Percentiles rank a stretch among this genome's conserved stretches.
Conservation (phyloP, 92 coral and sea anemone species). For the Porites rus region DNA sequence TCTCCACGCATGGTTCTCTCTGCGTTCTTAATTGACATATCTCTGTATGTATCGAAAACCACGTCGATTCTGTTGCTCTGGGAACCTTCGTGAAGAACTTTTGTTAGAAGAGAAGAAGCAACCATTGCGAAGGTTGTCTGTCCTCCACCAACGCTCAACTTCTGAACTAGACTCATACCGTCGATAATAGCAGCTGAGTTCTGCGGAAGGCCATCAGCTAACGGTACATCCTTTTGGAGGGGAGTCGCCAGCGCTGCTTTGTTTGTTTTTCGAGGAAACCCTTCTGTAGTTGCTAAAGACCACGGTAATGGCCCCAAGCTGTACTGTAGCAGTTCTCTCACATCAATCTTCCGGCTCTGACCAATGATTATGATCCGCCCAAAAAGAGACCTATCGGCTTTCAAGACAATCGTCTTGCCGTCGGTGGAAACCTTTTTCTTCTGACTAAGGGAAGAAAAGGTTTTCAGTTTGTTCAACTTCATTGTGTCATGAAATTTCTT, state of each 20-base stretch:
- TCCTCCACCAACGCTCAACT: conserved; percentile 19
- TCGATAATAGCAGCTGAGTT: conserved; percentile 24
- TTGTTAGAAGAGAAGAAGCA: conserved; percentile 32
- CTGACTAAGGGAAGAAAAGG: conserved; percentile 48
- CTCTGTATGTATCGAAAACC: conserved; percentile 14
- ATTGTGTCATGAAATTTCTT: conserved; percentile 50
- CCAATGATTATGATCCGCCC: conserved; percentile 60
- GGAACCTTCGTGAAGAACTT: conserved; percentile 31
- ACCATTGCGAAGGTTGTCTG: conserved; percentile 40
- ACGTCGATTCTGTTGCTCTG: conserved; percentile 43
- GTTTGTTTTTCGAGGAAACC: conserved; percentile 35
- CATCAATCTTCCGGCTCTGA: conserved; percentile 42
- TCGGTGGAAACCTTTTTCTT: conserved; percentile 41
- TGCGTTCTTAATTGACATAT: conserved; percentile 46
- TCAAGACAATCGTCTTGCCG: conserved; percentile 45
- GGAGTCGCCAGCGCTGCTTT: conserved; percentile 9
- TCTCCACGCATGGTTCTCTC: conserved; percentile 34
- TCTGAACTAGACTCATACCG: conserved; percentile 36
- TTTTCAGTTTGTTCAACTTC: conserved; percentile 56
- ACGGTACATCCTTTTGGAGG: conserved; percentile 25
- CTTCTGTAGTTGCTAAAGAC: conserved; percentile 59
- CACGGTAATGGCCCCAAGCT: conserved; percentile 60
- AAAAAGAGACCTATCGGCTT: conserved; percentile 64
- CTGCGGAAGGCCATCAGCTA: conserved; percentile 20
- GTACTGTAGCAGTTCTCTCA: conserved; percentile 34